Percentiles rank a stretch among this genome's conserved stretches.
phyloP scores from a whole-genome alignment of 2,888 invertebrate species.

The Dryococelus australis region DNA sequence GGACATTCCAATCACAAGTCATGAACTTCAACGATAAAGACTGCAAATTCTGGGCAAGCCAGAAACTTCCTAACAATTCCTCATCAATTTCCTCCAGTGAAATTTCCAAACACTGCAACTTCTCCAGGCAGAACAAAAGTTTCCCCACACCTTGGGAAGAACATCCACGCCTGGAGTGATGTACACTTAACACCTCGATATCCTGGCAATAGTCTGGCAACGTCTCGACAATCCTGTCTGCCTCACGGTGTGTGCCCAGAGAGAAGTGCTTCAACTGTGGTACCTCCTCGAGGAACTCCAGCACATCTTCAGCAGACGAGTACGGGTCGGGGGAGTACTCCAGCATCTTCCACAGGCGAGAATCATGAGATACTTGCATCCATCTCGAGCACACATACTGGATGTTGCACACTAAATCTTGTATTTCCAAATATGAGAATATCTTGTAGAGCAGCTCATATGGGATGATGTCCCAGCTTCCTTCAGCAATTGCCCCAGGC shows the following conservation, averaged over 20 bases:
- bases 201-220: not conserved
- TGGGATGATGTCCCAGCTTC: not conserved
- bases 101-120: not conserved
- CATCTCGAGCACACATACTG: not conserved
- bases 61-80: not conserved
- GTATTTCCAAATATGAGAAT: not conserved
- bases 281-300: not conserved
- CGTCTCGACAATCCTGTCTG: not conserved
- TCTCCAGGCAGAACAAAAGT: constrained; percentile 5
- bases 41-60: not conserved
- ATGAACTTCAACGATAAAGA: not conserved
- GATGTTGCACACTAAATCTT: not conserved
- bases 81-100: not conserved
- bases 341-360: not conserved
- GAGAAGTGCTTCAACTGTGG: not conserved
- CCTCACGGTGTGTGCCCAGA: not conserved
- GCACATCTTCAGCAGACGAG: not conserved
- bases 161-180: not conserved
- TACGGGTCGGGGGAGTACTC: not conserved
- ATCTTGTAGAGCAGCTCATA: not conserved
- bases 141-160: not conserved
- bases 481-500: not conserved
- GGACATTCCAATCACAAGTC: not conserved
- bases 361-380: not conserved
- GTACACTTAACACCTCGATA: not conserved